Percentiles rank a stretch among this genome's conserved stretches.
These are phyloP conservation scores for Beaufortia kweichowensis DNA, from an alignment of 2,113 vertebrate species.

Conservation along the genomic window DNA sequence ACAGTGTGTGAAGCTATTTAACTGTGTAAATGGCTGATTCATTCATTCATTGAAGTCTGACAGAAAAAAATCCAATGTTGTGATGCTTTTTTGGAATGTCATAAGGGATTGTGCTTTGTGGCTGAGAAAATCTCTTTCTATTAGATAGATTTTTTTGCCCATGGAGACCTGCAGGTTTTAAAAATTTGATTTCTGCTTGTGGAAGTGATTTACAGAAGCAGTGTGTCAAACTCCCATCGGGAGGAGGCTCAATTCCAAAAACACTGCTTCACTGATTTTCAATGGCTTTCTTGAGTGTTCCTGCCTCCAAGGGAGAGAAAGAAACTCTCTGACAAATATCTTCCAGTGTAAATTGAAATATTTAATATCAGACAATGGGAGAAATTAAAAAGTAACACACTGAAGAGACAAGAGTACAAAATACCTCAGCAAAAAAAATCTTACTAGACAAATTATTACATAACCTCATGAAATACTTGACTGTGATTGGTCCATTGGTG, in stretches of 20 bases:
- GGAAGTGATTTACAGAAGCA: slow-evolving; percentile 53
- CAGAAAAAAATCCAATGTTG: slow-evolving; percentile 27
- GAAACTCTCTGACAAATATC: slow-evolving; percentile 45
- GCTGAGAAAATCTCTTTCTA: slow-evolving; percentile 43
- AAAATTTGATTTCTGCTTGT: slow-evolving; percentile 51
- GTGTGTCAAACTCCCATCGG: slow-evolving; percentile 43
- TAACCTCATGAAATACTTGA: too few relatives aligned
- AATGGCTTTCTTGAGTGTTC: slow-evolving; percentile 33
- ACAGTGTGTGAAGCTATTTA: slow-evolving; percentile 30
- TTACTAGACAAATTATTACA: slow-evolving; percentile 1
- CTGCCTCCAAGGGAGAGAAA: slow-evolving; percentile 3
- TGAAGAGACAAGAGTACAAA: not conserved
- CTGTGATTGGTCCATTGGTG: too few relatives aligned
- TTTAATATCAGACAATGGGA: slow-evolving; percentile 15
- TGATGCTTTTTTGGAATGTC: slow-evolving; percentile 22
- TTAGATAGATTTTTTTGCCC: slow-evolving; percentile 43
- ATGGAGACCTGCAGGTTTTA: slow-evolving; percentile 41
- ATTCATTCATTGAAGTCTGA: slow-evolving; percentile 16
- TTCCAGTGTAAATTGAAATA: slow-evolving; percentile 36
- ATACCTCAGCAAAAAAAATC: not conserved
- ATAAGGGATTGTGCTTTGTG: slow-evolving; percentile 30
- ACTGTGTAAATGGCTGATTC: slow-evolving; percentile 31
- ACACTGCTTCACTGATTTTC: slow-evolving; percentile 49
- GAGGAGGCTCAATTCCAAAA: slow-evolving; percentile 45
- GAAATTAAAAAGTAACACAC: slow-evolving; percentile 24